Base-by-base conservation (phyloP, 2,888 invertebrate species). In the Pheosia tremula region DNA sequence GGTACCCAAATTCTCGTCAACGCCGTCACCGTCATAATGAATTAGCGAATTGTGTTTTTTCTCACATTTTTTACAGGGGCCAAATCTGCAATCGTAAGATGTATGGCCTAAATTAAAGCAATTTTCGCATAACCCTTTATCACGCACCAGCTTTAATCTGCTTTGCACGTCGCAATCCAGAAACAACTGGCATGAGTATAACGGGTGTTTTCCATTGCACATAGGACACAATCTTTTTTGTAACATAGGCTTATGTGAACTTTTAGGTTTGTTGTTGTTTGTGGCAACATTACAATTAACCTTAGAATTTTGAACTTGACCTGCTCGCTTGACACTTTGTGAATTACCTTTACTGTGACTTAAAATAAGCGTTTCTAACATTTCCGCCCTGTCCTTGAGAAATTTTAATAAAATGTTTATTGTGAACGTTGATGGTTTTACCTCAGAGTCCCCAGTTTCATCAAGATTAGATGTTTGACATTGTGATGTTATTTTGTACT, bases 41-140 rank as follows among this genome's bases (percentile, higher is more conserved):
- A 60, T 45, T 49, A 63, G 36, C 8, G 53, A 60, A 11, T 66
- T 66, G 54, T 63, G 63, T 49, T 63, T 66, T n/a, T 50, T 38
- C 9, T 56, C 47, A 45, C 59, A 66, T 53, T 56, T 49, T 13
- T 43, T 61, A 38, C 66, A 66, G 0, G 66, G 59, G n/a, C 63
- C 59, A 47, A 56, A 66, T 3, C 7, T 6, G 55, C 66, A 63
- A 0, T 52, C 43, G 45, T 24, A 36, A 0, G 55, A 3, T 1
- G 24, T 4, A 47, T 63, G 61, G 10, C 57, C 62, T 0, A 50
- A 13, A 37, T 62, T 62, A 5, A 67, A 8, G 56, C 62, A 67
- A 58, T 67, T 63, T 11, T n/a, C n/a, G 56, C 63, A 63, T 11
- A 67, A 39, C 8, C 58, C 39, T 6, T 62, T 65, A 13, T 62